phyloP scores from a whole-genome alignment of 2,888 invertebrate genomes.

The Oligia fasciuncula region DNA sequence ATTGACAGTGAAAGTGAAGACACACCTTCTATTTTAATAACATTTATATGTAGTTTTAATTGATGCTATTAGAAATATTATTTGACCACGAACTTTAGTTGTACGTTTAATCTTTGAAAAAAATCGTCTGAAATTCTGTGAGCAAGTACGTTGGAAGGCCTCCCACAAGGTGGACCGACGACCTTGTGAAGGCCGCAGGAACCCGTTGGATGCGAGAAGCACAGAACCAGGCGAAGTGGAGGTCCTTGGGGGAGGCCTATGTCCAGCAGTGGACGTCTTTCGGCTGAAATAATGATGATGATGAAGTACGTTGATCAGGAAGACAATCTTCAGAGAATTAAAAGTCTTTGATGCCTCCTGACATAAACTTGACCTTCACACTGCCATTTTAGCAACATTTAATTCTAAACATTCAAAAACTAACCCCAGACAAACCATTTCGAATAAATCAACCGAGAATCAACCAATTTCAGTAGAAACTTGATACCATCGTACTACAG shows the following conservation, averaged over 20 bases:
- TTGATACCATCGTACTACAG: conserved; percentile 29
- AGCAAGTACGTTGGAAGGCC: too few species aligned
- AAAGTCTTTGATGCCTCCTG: too few species aligned
- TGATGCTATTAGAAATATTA: conserved; percentile 93
- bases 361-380: background rate
- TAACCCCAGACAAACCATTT: conserved; percentile 24
- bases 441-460: conserved; percentile 40
- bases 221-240: too few species aligned
- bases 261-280: too few species aligned
- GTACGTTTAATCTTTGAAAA: conserved; percentile 87
- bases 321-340: background rate
- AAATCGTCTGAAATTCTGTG: background rate
- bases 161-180: too few species aligned
- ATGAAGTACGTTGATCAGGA: background rate
- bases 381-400: background rate
- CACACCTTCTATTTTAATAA: conserved; percentile 90
- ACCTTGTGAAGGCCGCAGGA: too few species aligned
- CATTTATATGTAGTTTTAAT: conserved; percentile 94
- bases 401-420: conserved; percentile 25
- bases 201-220: too few species aligned
- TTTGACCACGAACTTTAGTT: conserved; percentile 92
- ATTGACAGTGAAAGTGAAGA: background rate
- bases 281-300: too few species aligned
- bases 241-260: too few species aligned
- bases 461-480: conserved; percentile 46